Conservation (phyloP, 2,113 vertebrate genomes). For the Galemys pyrenaicus region DNA sequence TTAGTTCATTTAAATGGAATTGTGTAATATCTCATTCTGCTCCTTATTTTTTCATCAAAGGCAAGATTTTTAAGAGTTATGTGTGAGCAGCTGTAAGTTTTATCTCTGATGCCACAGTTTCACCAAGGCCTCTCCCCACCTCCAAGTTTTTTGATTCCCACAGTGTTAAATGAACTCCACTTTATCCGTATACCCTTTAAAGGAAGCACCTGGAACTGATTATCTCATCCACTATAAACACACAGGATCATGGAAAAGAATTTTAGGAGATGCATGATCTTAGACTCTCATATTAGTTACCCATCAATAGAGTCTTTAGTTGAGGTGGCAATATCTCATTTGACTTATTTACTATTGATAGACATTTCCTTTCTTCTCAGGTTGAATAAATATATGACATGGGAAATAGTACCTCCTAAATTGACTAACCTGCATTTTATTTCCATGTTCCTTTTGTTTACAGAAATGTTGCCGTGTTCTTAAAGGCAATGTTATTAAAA, state of each 20-base stretch:
- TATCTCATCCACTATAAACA: neutral
- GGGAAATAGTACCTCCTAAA: neutral
- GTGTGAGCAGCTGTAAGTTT: neutral
- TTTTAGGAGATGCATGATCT: neutral
- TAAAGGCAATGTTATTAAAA: constrained; percentile 20
- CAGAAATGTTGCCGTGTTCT: neutral
- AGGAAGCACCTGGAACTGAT: neutral
- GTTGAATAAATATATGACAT: neutral
- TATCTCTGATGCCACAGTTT: neutral
- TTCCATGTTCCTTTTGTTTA: constrained; percentile 6
- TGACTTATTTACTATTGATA: neutral
- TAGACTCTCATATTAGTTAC: neutral
- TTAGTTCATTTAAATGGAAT: neutral
- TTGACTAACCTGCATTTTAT: neutral
- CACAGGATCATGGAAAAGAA: neutral
- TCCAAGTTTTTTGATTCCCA: neutral
- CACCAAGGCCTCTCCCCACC: neutral
- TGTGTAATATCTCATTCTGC: neutral
- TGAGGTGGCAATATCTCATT: neutral
- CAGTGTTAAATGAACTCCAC: neutral
- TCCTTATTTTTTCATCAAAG: constrained; percentile 21
- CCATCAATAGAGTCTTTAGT: neutral
- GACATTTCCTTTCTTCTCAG: neutral
- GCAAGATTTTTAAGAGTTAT: neutral
- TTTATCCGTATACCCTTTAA: neutral